Base-by-base conservation (phyloP, 2,113 vertebrate genomes). In the Planiliza haematocheilus region DNA sequence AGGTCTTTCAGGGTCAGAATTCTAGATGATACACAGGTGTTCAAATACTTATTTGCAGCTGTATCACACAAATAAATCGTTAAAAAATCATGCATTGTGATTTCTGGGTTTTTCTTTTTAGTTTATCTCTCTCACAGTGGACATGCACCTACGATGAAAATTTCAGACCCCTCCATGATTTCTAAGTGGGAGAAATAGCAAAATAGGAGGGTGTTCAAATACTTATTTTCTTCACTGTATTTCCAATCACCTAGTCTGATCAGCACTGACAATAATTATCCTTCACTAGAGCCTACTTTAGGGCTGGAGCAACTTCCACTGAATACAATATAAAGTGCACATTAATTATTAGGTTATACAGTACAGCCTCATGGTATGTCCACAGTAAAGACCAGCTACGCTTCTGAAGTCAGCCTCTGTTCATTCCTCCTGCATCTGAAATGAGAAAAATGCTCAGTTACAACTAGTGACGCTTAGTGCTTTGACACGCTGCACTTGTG, bases 381-480 rank as follows among this genome's bases (percentile, higher is more conserved):
- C 21, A n/a, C 14, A 20, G 36, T 21, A 10, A 62, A 17, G 11
- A 3, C 34, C 7, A 10, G 17, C 50, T 85, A 89, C 0, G 72
- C 65, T 16, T 89, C 89, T 39, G 85, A 91, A 2, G 66, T 84
- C 85, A 83, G 63, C 51, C 55, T 73, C 70, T 87, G 81, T 6
- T 65, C 18, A 41, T 8, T 7, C 8, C 13, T 21, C 24, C 38
- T 81, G 65, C 52, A 85, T 67, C 88, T 92, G 76, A 41, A 88
- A 88, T 14, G 20, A 51, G 16, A 55, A 13, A 17, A 70, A 74
- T 5, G 3, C 16, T 58, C 10, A 8, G 10, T 53, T 63, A 11
- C 39, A 7, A 49, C n/a, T n/a, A 36, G 4, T 3, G 13, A 50
- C 14, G n/a, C n/a, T n/a, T 14, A 24, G 24, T 30, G 4, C 10